These are phyloP conservation scores for Bombyx mori DNA, from an alignment of 1,140 invertebrate species.

Conservation along the genomic window DNA sequence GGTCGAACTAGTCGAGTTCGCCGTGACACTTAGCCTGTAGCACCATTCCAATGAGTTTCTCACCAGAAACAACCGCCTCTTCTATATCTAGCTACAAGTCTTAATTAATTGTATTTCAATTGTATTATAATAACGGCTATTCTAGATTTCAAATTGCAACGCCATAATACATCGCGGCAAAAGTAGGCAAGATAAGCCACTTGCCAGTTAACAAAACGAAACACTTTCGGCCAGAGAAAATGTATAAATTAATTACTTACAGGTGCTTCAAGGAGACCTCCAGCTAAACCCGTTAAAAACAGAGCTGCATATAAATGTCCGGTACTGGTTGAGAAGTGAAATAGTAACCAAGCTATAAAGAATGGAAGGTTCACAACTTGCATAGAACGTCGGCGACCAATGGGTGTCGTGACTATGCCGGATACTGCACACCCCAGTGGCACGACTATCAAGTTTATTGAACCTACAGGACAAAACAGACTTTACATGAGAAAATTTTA, in stretches of 20 bases:
- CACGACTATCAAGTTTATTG: slow-evolving; percentile 82
- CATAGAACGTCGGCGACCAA: slow-evolving; percentile 81
- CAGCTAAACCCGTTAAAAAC: slow-evolving; percentile 78
- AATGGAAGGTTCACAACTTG: slow-evolving; percentile 81
- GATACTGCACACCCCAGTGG: slow-evolving; percentile 82
- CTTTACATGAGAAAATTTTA: no score
- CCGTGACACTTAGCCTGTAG: no score
- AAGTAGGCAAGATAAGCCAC: no score
- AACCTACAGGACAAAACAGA: slow-evolving; percentile 70
- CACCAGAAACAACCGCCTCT: no score
- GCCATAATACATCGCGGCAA: no score
- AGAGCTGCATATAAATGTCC: slow-evolving; percentile 77
- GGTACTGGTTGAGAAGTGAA: slow-evolving; percentile 74
- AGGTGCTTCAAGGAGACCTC: slow-evolving; percentile 83
- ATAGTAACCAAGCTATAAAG: slow-evolving; percentile 79
- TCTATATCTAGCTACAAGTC: no score
- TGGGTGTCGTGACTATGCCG: slow-evolving; percentile 76
- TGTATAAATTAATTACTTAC: slow-evolving; percentile 64
- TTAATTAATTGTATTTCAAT: no score
- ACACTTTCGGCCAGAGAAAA: not conserved
- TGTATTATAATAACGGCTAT: no score
- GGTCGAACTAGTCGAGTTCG: no score
- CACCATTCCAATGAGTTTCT: no score
- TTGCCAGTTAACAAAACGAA: not conserved
- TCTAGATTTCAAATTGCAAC: no score